These are phyloP conservation scores for Drosophila punjabiensis DNA, from an alignment of 1,140 invertebrate genomes.

Conservation along the genomic window DNA sequence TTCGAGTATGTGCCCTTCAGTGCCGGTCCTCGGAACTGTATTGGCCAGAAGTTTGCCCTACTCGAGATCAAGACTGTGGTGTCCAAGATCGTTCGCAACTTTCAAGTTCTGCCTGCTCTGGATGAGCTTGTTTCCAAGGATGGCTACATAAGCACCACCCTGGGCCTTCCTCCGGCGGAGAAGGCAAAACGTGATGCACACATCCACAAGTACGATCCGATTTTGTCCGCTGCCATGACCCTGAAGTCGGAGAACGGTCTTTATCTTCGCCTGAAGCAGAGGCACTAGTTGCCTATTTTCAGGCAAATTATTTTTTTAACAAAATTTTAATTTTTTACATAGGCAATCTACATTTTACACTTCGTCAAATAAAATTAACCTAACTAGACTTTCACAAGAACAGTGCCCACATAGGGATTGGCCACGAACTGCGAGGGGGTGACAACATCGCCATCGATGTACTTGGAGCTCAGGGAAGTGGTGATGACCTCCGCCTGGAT, in stretches of 20 bases:
- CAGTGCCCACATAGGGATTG: constrained; percentile 69
- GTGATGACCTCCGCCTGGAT: constrained; percentile 75
- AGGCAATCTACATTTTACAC: neutral
- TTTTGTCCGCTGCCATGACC: constrained; percentile 67
- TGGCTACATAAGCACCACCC: constrained; percentile 59
- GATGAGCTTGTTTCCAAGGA: constrained; percentile 70
- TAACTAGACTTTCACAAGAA: constrained; percentile 64
- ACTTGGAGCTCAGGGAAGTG: constrained; percentile 69
- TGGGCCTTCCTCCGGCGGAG: constrained; percentile 49
- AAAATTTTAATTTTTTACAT: neutral
- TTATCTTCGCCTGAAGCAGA: constrained; percentile 56
- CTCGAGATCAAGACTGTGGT: constrained; percentile 86
- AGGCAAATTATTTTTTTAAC: neutral
- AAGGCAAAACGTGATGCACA: constrained; percentile 27
- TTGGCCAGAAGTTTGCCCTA: constrained; percentile 86
- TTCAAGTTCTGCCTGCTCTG: constrained; percentile 70
- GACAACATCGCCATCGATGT: constrained; percentile 69
- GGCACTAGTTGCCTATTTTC: constrained; percentile 32
- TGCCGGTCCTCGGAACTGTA: constrained; percentile 80
- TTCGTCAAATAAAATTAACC: constrained; percentile 9
- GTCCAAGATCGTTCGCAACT: constrained; percentile 85
- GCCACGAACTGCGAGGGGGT: constrained; percentile 61
- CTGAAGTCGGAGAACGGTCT: constrained; percentile 78
- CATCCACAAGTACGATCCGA: constrained; percentile 75
- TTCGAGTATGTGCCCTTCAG: constrained; percentile 88